Conservation (phyloP, 1,140 invertebrate species). For the Caenorhabditis briggsae region DNA sequence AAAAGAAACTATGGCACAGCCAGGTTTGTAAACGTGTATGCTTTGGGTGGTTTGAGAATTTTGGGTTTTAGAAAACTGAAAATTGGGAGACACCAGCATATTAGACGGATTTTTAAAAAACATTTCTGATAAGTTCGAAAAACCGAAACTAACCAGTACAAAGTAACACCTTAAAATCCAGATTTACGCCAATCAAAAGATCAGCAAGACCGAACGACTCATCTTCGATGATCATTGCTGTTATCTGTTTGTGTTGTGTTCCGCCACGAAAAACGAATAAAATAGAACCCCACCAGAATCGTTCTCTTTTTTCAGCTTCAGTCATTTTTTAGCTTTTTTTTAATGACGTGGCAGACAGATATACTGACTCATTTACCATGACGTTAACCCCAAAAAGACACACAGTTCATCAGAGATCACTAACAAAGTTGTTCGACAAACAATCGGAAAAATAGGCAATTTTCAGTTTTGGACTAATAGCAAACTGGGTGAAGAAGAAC, state of each 20-base stretch:
- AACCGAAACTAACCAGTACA: too few relatives aligned
- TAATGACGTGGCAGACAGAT: conserved; percentile 8
- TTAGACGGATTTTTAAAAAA: too few relatives aligned
- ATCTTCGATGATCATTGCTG: conserved; percentile 5
- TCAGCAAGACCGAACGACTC: neutral
- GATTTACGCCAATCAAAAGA: neutral
- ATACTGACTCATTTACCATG: conserved; percentile 3
- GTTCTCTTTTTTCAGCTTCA: neutral
- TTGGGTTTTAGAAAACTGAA: too few relatives aligned
- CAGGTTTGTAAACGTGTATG: too few relatives aligned
- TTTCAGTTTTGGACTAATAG: neutral
- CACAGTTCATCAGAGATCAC: conserved; percentile 37
- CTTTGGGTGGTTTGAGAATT: too few relatives aligned
- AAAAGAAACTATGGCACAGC: too few relatives aligned
- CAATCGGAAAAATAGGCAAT: neutral
- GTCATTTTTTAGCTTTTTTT: neutral
- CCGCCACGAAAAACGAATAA: conserved; percentile 31
- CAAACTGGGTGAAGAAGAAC: neutral
- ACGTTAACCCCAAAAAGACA: neutral
- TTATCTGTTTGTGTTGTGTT: neutral
- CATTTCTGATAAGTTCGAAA: too few relatives aligned
- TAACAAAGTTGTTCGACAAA: conserved; percentile 48
- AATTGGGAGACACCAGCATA: too few relatives aligned
- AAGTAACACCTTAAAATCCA: too few relatives aligned
- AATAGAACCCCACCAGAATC: neutral